Conservation (phyloP, 2,888 invertebrate species). For the Drosophila mettleri region DNA sequence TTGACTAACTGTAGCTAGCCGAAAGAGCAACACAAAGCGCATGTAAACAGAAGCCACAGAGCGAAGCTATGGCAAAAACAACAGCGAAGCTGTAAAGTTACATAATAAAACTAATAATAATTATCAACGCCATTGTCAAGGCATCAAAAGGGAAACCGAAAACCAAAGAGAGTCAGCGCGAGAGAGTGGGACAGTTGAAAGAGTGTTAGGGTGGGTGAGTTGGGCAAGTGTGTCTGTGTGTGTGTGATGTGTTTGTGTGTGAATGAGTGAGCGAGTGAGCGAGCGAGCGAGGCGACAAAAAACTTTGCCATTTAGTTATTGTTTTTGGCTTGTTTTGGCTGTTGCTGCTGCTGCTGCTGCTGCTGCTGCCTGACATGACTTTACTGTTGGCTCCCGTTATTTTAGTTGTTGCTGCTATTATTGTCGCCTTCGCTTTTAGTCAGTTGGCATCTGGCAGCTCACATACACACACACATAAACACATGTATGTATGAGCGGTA, state of each 20-base stretch:
- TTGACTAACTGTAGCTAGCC: slow-evolving; percentile 49
- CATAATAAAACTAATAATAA: slow-evolving; percentile 82
- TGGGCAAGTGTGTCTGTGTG: background rate
- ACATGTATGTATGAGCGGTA: slow-evolving; percentile 36
- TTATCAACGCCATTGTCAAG: slow-evolving; percentile 79
- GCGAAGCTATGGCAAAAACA: slow-evolving; percentile 13
- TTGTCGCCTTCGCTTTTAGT: slow-evolving; percentile 36
- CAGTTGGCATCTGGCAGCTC: slow-evolving; percentile 47
- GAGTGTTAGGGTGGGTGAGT: background rate
- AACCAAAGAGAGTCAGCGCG: slow-evolving; percentile 25
- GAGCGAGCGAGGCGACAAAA: slow-evolving; percentile 29
- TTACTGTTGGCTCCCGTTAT: slow-evolving; percentile 20
- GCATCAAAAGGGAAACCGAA: slow-evolving; percentile 48
- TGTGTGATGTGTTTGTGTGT: background rate
- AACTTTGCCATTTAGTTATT: slow-evolving; percentile 57
- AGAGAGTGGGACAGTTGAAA: background rate
- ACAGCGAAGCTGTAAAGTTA: slow-evolving; percentile 67
- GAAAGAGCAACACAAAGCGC: slow-evolving; percentile 55
- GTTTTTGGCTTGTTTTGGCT: slow-evolving; percentile 53
- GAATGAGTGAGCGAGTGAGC: background rate
- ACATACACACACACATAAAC: slow-evolving; percentile 10
- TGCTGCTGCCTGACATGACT: slow-evolving; percentile 35
- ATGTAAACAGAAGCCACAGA: slow-evolving; percentile 60
- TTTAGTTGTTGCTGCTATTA: slow-evolving; percentile 32
- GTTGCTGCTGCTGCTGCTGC: slow-evolving; percentile 18